These are phyloP conservation scores for Erebia palarica DNA, from an alignment of 2,888 invertebrate genomes.

Conservation along the genomic window DNA sequence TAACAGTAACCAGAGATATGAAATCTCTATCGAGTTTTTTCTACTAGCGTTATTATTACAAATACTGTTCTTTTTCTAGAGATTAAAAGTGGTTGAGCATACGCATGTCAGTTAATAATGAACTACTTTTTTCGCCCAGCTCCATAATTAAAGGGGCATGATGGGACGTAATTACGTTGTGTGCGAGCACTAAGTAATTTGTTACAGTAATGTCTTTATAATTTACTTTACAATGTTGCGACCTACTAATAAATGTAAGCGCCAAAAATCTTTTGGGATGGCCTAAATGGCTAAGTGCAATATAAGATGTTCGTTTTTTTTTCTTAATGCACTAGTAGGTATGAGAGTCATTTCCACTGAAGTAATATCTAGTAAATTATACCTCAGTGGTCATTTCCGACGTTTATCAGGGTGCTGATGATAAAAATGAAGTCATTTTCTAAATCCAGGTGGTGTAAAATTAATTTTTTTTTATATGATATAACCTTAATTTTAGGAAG, in stretches of 20 bases:
- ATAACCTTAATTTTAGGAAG: too few species aligned
- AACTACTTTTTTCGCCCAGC: constrained; percentile 20
- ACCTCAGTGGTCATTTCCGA: too few species aligned
- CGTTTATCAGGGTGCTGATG: too few species aligned
- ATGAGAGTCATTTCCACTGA: too few species aligned
- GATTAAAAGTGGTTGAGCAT: constrained; percentile 8
- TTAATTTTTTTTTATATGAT: too few species aligned
- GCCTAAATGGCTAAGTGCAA: too few species aligned
- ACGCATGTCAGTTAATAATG: constrained; percentile 12
- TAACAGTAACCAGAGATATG: too few species aligned
- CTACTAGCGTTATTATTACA: not conserved
- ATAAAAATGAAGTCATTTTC: too few species aligned
- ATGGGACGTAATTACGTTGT: constrained; percentile 22
- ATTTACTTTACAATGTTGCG: constrained; percentile 32
- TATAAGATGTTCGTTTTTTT: not conserved
- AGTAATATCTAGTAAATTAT: too few species aligned
- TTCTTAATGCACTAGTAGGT: not conserved
- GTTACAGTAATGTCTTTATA: constrained; percentile 35
- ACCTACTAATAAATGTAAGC: constrained; percentile 6
- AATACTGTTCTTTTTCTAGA: not conserved
- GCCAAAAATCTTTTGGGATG: not conserved
- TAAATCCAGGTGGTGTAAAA: too few species aligned
- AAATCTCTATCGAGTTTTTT: not conserved
- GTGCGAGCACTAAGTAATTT: constrained; percentile 32
- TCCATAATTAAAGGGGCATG: constrained; percentile 31